These are phyloP conservation scores for Julus scandinavius DNA, from an alignment of 2,888 invertebrate genomes.

Conservation along the genomic window DNA sequence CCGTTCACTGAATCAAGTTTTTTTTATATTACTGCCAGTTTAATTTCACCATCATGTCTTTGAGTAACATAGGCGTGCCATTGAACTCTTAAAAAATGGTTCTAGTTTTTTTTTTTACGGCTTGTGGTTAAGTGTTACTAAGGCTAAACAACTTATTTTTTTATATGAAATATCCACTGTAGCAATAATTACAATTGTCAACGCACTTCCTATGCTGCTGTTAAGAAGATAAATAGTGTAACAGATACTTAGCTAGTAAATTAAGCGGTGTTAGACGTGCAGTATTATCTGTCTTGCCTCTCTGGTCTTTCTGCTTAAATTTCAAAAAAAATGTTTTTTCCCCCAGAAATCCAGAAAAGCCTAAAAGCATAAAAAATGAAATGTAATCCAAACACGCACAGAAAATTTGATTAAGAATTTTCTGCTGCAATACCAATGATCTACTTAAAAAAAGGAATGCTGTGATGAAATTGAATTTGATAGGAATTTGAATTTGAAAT, in stretches of 20 bases:
- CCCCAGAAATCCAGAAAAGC: too few relatives aligned
- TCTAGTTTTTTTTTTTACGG: background rate
- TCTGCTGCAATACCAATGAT: background rate
- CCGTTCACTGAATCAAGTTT: background rate
- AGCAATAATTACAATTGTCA: background rate
- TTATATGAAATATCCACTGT: background rate
- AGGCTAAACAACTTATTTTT: background rate
- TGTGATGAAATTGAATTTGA: background rate
- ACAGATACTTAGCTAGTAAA: too few relatives aligned
- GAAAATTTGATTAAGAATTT: too few relatives aligned
- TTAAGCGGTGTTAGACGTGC: too few relatives aligned
- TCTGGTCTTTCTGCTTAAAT: too few relatives aligned
- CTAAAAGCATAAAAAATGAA: too few relatives aligned
- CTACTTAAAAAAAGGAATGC: background rate
- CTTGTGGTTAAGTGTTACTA: background rate
- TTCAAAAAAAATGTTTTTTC: too few relatives aligned
- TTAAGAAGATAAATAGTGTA: background rate
- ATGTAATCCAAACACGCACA: too few relatives aligned
- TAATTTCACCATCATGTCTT: background rate
- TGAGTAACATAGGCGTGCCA: background rate
- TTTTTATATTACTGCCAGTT: background rate
- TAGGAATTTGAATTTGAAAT: background rate
- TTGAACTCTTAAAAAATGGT: constrained; percentile 19
- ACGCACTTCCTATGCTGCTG: background rate
- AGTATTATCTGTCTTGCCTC: too few relatives aligned